These are phyloP conservation scores for Tigriopus japonicus DNA, from an alignment of 1,140 invertebrate genomes.

Conservation along the genomic window DNA sequence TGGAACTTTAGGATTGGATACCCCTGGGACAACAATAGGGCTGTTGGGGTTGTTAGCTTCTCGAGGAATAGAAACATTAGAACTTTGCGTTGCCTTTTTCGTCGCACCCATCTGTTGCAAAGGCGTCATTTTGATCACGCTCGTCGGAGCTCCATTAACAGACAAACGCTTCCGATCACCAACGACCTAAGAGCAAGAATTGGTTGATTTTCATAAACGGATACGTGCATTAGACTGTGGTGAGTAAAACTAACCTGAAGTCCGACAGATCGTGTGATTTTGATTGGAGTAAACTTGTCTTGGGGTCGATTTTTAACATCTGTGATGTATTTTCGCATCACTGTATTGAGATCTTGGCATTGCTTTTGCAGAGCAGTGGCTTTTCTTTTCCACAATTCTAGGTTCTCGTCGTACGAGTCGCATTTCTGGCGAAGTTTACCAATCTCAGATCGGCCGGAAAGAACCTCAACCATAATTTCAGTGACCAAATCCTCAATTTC, in stretches of 20 bases:
- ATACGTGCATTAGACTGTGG: no score
- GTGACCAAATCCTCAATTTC: not conserved
- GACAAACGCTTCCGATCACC: not conserved
- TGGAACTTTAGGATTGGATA: no score
- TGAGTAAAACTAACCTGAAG: not conserved
- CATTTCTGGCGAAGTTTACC: not conserved
- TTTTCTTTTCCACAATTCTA: not conserved
- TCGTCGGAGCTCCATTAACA: not conserved
- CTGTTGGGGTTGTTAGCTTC: not conserved
- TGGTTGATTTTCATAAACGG: no score
- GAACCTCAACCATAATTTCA: not conserved
- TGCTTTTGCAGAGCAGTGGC: not conserved
- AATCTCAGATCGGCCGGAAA: not conserved
- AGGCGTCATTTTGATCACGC: not conserved
- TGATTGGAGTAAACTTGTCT: conserved; percentile 2
- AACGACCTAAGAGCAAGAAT: no score
- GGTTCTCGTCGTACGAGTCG: not conserved
- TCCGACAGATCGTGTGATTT: not conserved
- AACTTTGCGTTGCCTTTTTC: not conserved
- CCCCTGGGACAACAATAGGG: not conserved
- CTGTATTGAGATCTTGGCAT: not conserved
- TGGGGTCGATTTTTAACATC: not conserved
- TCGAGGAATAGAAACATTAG: not conserved
- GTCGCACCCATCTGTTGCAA: not conserved
- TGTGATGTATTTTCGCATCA: not conserved